Conservation (phyloP, 1,140 invertebrate species). For the Bombus turneri region DNA sequence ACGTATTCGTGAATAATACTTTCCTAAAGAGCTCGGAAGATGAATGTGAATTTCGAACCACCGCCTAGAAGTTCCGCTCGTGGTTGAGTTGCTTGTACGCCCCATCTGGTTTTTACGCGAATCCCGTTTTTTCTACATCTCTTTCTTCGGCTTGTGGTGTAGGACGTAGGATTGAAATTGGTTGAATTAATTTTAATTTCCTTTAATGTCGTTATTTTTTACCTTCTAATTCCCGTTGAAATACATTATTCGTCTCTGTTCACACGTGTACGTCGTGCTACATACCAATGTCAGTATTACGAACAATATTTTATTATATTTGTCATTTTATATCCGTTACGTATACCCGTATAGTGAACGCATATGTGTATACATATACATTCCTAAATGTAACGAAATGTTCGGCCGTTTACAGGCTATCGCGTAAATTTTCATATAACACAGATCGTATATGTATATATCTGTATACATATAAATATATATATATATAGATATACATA, state of each 20-base stretch:
- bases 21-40: background rate
- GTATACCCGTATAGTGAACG: conserved; percentile 38
- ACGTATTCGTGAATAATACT: background rate
- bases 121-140: conserved; percentile 64
- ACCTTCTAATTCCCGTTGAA: conserved; percentile 69
- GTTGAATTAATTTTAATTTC: conserved; percentile 61
- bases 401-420: background rate
- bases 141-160: conserved; percentile 78
- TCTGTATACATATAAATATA: conserved; percentile 52
- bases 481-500: conserved; percentile 34
- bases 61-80: conserved; percentile 54
- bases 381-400: conserved; percentile 6
- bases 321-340: conserved; percentile 56
- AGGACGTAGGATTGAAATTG: conserved; percentile 77
- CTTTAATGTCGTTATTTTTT: conserved; percentile 60
- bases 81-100: conserved; percentile 58
- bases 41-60: background rate
- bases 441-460: conserved; percentile 69
- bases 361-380: conserved; percentile 43
- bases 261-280: conserved; percentile 59
- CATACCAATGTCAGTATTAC: conserved; percentile 27
- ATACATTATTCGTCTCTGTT: conserved; percentile 50
- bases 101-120: conserved; percentile 59
- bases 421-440: conserved; percentile 52
- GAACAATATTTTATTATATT: conserved; percentile 43